These are phyloP conservation scores for Gonatopus flavifemur DNA, from an alignment of 1,140 invertebrate species.

Conservation along the genomic window DNA sequence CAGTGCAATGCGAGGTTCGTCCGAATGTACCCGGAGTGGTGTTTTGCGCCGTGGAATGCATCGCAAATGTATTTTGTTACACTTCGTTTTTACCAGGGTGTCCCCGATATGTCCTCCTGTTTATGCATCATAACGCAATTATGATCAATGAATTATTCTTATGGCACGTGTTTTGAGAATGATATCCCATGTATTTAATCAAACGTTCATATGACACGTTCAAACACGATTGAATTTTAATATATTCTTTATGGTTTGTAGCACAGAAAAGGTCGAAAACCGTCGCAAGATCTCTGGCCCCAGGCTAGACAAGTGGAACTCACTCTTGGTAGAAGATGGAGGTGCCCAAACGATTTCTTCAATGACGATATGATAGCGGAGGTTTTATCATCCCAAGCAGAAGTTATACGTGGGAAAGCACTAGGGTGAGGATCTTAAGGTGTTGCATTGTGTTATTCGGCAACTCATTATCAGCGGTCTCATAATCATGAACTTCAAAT, in stretches of 20 bases:
- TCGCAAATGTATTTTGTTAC: too few species aligned
- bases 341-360: constrained; percentile 74
- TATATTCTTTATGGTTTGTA: constrained; percentile 26
- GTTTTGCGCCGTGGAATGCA: too few species aligned
- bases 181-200: not conserved
- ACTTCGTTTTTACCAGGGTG: too few species aligned
- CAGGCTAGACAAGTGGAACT: constrained; percentile 57
- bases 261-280: constrained; percentile 48
- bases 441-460: too few species aligned
- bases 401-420: constrained; percentile 73
- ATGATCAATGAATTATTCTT: too few species aligned
- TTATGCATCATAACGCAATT: too few species aligned
- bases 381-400: constrained; percentile 71
- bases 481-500: too few species aligned
- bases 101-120: too few species aligned
- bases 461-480: too few species aligned
- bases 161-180: too few species aligned
- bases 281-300: constrained; percentile 52
- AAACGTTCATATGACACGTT: constrained; percentile 3
- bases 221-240: constrained; percentile 8
- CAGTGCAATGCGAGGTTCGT: too few species aligned
- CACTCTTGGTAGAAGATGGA: constrained; percentile 69
- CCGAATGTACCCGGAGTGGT: too few species aligned
- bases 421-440: constrained; percentile 72
- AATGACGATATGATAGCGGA: constrained; percentile 78